phyloP scores from a whole-genome alignment of 1,140 invertebrate genomes.

The Zaprionus africanus region DNA sequence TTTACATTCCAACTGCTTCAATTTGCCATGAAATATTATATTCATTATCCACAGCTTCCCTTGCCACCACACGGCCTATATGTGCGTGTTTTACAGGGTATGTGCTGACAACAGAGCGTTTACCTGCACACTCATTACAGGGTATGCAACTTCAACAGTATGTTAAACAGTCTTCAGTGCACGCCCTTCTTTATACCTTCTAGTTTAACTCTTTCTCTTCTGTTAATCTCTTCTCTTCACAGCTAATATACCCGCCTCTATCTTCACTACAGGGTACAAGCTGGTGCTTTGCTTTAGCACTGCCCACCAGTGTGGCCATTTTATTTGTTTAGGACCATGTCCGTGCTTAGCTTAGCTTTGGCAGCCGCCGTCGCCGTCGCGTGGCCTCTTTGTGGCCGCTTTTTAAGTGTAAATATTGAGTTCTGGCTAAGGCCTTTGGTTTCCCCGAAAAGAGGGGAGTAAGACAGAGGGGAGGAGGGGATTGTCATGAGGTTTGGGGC shows the following conservation, averaged over 20 bases:
- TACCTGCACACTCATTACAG: background rate
- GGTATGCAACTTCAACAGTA: background rate
- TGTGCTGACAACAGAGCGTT: too few species aligned
- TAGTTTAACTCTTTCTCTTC: background rate
- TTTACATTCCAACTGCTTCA: too few species aligned
- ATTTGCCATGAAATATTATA: too few species aligned
- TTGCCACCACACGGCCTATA: too few species aligned
- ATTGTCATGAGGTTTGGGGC: constrained; percentile 2
- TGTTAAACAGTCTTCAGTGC: background rate
- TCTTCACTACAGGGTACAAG: constrained; percentile 7
- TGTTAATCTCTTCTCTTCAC: background rate
- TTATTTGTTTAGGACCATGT: constrained; percentile 68
- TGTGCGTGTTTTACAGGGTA: too few species aligned
- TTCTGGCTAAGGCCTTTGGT: constrained; percentile 7
- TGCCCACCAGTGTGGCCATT: constrained; percentile 32
- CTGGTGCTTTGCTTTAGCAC: constrained; percentile 4
- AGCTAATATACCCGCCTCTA: constrained; percentile 6
- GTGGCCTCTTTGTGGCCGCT: constrained; percentile 53
- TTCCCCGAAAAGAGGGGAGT: background rate
- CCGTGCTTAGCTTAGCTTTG: constrained; percentile 35
- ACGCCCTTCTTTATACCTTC: too few species aligned
- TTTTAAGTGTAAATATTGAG: constrained; percentile 63
- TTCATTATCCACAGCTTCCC: too few species aligned
- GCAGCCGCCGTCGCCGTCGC: constrained; percentile 46
- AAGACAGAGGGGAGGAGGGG: background rate